Conservation (phyloP, 2,888 invertebrate species). For the Rhimphoctona megacephalus region DNA sequence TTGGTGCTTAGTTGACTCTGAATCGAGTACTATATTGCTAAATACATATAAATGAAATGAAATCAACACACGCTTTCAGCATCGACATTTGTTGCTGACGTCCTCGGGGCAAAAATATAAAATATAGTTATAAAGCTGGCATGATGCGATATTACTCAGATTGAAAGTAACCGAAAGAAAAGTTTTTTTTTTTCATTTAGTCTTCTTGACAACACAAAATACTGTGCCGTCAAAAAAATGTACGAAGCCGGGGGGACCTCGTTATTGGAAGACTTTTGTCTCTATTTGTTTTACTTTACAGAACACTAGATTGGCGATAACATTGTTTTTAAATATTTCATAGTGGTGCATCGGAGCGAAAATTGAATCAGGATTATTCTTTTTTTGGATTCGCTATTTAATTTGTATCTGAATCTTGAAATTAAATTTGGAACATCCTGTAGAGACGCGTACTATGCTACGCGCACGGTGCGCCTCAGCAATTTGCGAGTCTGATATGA, state of each 20-base stretch:
- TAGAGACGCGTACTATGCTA: conserved; percentile 52
- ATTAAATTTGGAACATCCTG: conserved; percentile 20
- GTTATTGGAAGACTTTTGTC: not conserved
- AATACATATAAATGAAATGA: not conserved
- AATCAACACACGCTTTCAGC: not conserved
- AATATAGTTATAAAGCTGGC: not conserved
- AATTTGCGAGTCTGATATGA: conserved; percentile 16
- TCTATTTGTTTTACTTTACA: not conserved
- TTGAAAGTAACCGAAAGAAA: too few relatives aligned
- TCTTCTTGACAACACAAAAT: too few relatives aligned
- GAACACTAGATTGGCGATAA: not conserved
- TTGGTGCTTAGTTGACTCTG: not conserved
- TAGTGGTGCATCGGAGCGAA: not conserved
- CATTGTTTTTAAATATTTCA: not conserved
- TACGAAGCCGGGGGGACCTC: not conserved
- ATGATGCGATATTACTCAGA: too few relatives aligned
- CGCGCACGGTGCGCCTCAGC: conserved; percentile 33
- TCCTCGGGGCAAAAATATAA: not conserved
- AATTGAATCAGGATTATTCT: not conserved
- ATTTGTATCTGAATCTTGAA: not conserved
- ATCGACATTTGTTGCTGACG: not conserved
- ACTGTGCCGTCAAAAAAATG: not conserved
- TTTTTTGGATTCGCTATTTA: not conserved
- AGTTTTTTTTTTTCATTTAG: too few relatives aligned
- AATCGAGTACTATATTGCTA: conserved; percentile 1